Percentiles rank a stretch among this genome's conserved stretches.
Conservation (phyloP, 2,888 invertebrate species). For the Drosophila lutescens region DNA sequence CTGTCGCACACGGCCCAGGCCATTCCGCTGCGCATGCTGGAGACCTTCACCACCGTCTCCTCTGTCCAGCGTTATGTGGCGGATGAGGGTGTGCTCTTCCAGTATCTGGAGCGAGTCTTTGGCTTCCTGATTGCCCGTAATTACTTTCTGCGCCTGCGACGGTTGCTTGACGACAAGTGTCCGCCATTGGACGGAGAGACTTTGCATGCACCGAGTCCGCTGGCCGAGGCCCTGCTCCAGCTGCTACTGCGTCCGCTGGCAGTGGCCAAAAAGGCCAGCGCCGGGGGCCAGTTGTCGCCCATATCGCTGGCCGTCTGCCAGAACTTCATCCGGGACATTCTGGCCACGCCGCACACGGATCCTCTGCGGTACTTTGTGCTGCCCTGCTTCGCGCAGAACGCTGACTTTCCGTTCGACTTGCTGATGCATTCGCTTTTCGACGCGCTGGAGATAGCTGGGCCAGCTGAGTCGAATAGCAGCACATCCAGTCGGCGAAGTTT, state of each 20-base stretch:
- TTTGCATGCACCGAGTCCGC: conserved; percentile 89
- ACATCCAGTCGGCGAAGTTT: conserved; percentile 31
- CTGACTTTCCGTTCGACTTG: conserved; percentile 86
- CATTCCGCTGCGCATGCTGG: conserved; percentile 91
- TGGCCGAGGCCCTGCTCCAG: conserved; percentile 89
- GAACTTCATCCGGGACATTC: conserved; percentile 87
- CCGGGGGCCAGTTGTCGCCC: conserved; percentile 47
- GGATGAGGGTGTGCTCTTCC: conserved; percentile 74
- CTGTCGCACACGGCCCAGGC: conserved; percentile 85
- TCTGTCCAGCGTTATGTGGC: conserved; percentile 81
- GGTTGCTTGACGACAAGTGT: conserved; percentile 88
- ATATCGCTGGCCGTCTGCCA: conserved; percentile 69
- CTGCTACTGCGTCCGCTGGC: conserved; percentile 91
- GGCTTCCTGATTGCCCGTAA: conserved; percentile 82
- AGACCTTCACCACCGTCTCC: conserved; percentile 88
- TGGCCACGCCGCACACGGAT: conserved; percentile 88
- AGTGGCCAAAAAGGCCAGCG: conserved; percentile 82
- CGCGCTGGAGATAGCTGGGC: conserved; percentile 47
- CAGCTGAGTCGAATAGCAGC: conserved; percentile 65
- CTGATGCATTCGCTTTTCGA: conserved; percentile 85
- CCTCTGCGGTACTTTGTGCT: conserved; percentile 89
- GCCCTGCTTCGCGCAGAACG: conserved; percentile 87
- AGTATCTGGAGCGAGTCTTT: conserved; percentile 82
- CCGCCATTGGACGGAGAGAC: conserved; percentile 89
- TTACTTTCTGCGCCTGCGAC: conserved; percentile 90